phyloP scores from a whole-genome alignment of 2,113 vertebrate genomes.

The Euleptes europaea region DNA sequence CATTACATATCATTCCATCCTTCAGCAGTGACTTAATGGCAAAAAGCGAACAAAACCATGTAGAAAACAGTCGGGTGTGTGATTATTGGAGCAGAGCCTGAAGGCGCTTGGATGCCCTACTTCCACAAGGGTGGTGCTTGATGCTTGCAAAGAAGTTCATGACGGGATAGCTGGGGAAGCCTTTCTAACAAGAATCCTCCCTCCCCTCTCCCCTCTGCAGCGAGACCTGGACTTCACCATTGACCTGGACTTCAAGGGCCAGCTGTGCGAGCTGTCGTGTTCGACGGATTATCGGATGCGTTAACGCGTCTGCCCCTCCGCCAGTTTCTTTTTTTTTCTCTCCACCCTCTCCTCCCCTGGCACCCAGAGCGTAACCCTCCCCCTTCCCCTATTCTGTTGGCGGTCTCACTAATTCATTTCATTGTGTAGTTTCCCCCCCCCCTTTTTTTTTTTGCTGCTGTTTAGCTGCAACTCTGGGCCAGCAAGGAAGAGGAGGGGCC shows the following conservation, averaged over 20 bases:
- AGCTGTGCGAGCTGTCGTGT: constrained; percentile 90
- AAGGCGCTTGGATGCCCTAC: background rate
- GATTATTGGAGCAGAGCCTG: background rate
- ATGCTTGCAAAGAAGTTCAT: background rate
- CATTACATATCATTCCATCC: no score
- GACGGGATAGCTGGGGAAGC: fast-evolving
- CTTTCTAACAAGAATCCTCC: background rate
- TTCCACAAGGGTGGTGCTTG: background rate
- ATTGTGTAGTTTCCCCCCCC: constrained; percentile 6
- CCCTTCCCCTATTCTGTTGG: constrained; percentile 13
- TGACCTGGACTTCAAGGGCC: constrained; percentile 93
- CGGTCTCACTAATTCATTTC: background rate
- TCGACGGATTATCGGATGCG: constrained; percentile 94
- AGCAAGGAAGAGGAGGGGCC: background rate
- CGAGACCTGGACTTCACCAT: constrained; percentile 93
- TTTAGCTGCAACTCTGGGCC: constrained; percentile 27
- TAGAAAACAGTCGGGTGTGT: background rate
- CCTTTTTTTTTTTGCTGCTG: background rate
- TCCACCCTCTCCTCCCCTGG: constrained; percentile 6
- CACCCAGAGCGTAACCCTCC: constrained; percentile 21
- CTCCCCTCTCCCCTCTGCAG: constrained; percentile 58
- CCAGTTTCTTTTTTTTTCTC: background rate
- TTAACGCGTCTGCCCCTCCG: constrained; percentile 52
- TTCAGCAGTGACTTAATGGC: no score
- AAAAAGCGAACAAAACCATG: no score